Conservation (phyloP, 2,113 vertebrate species). For the Oreochromis spilurus region DNA sequence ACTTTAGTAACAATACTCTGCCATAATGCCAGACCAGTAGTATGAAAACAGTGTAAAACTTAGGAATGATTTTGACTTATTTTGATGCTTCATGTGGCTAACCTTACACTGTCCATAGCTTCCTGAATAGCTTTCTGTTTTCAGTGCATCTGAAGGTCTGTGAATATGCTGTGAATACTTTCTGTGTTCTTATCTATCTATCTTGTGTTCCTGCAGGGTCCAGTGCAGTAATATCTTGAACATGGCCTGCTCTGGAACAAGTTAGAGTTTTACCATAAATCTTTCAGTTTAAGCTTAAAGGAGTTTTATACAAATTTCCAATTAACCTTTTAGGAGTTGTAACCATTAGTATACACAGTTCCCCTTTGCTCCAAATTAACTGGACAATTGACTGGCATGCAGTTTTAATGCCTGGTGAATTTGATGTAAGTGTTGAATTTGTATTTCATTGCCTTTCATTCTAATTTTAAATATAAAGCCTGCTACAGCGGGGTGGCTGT, state of each 20-base stretch:
- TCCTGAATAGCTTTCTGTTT: not conserved
- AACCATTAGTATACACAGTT: not conserved
- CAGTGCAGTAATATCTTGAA: not conserved
- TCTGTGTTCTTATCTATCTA: not conserved
- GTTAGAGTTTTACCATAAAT: not conserved
- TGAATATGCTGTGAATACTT: not conserved
- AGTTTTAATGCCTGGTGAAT: not conserved
- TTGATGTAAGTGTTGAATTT: not conserved
- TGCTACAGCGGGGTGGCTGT: not conserved
- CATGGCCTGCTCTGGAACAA: not conserved
- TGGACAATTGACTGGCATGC: not conserved
- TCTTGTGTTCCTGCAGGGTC: not conserved
- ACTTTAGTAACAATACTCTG: not conserved
- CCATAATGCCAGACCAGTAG: not conserved
- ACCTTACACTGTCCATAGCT: not conserved
- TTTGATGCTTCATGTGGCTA: not conserved
- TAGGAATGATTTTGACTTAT: not conserved
- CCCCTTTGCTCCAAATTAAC: not conserved
- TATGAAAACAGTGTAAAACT: not conserved
- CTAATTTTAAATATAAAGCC: not conserved
- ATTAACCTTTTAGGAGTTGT: not conserved
- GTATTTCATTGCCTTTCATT: not conserved
- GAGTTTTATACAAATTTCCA: not conserved
- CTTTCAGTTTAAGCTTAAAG: not conserved
- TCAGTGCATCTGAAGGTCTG: not conserved